Evolutionary conservation across 1,140 invertebrate species (phyloP), one percentile per base, ranked within the genome.

Genomic region (Aphelenchoides avenae): DNA sequence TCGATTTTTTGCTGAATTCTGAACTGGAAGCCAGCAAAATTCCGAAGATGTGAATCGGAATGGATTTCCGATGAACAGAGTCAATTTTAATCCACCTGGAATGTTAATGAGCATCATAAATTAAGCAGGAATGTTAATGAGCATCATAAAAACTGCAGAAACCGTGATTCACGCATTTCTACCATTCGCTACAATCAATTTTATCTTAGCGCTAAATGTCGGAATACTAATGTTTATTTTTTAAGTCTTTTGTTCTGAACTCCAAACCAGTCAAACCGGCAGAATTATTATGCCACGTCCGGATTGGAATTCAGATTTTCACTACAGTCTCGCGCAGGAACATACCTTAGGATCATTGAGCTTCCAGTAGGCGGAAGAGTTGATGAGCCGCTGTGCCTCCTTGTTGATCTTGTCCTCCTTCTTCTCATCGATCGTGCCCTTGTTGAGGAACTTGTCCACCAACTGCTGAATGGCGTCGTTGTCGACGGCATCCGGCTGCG

Each of bases 401-500:
- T 66, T 68, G 41, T 70, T 70, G 7, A 70, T 31, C 36, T 64
- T 63, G 36, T 61, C 63, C n/a, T 24, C 48, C 36, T 55, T 39
- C 46, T n/a, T 36, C n/a, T 71, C 46, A 9, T 52, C 68, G 7
- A 57, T 7, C 11, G 63, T 57, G 15, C 67, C 68, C 43, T 71
- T 66, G 51, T 70, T 70, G 27, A 68, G 53, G 48, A 68, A 68
- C 20, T 68, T 51, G 43, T 68, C 68, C 15, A 68, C 57, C 11
- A 68, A 40, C 27, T 64, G 42, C 53, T 68, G 62, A 42, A 68
- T 71, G 13, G 46, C 48, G 9, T 71, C 66, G 47, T 70, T 71
- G 44, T 68, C 66, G n/a, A 68, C 68, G 30, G 55, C 43, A 51
- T 62, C 65, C 39, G 65, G 65, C 37, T 65, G 56, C 15, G 27